Evolutionary conservation across 2,888 invertebrate genomes (phyloP), one percentile per base, ranked within the genome.

Genomic region (Rhyacophila evoluta): DNA sequence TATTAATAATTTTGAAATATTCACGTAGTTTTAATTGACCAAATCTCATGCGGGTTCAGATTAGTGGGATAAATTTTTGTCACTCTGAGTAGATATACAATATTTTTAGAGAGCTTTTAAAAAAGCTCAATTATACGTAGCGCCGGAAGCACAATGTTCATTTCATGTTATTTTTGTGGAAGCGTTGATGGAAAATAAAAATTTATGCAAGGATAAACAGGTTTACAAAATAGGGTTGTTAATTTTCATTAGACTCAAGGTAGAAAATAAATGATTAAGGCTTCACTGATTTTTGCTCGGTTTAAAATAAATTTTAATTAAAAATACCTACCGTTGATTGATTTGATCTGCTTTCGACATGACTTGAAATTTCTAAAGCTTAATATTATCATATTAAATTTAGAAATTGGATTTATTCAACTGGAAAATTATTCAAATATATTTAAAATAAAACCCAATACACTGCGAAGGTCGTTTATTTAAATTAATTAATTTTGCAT

Each of bases 141-240:
- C 19, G 25, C 55, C 55, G 0, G 15, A 8, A 55, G 55, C 55
- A 55, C 25, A 55, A 25, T 55, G 55, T 55, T 55, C 55, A 55
- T 19, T 55, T 55, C 25, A 55, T 55, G 55, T 55, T 19, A 55
- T 19, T 55, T 55, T 55, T 6, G 15, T 19, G 19, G 12, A 55
- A 55, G 55, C 25, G 55, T 19, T 55, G 19, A 55, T 55, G 25
- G 55, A 55, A 55, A 55, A 55, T 55, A 25, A 55, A 55, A 55
- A 55, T 2, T 55, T 55, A 55, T 55, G 25, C 55, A 55, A 55
- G 55, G 25, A 19, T 55, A 55, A 25, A 55, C 55, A 55, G 55
- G 55, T 55, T 25, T 5, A 10, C 55, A 55, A 55, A 55, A 55
- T 55, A 55, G 19, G 55, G 25, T 55, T 55, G 55, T 55, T 55